Base-by-base conservation (phyloP, 2,888 invertebrate species). In the Uloborus plumipes region DNA sequence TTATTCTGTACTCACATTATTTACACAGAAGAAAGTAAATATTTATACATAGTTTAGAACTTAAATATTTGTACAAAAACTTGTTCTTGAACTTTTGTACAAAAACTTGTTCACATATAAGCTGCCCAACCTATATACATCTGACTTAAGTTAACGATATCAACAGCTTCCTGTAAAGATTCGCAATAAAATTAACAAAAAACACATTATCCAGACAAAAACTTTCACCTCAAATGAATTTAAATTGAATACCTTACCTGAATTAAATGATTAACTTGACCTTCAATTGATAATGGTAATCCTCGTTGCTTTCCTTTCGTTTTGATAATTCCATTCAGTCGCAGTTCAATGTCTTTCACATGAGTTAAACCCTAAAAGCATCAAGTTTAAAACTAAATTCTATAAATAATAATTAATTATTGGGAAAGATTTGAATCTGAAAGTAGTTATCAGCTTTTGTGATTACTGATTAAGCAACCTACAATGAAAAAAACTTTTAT, bases 101-200 rank as follows among this genome's bases (percentile, higher is more conserved):
- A n/a, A n/a, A n/a, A n/a, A n/a, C 4, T 31, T 11, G 70, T 59
- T 91, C 90, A 96, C 87, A 96, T 89, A 88, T 93, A 97, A 2
- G 98, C 93, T 55, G 95, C 95, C 99, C 99, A 99, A 13, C 99
- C 99, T 72, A 95, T 92, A 88, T 96, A 99, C 99, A 99, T 99
- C 89, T 95, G 94, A 86, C 95, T 94, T 16, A 99, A 91, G 89
- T 97, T 96, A 87, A 94, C 93, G 71, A 95, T 90, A 89, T 93
- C 94, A 18, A 94, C 96, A 0, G 99, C 97, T 90, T 98, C 96
- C 77, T 89, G 87, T 26, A 87, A 86, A 20, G 22, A 59, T 20
- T 6, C 2, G 6, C 18, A 59, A 22, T 13, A 59, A 13, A 22
- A 59, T 55, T 6, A 55, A 55, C 9, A 55, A 55, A 3, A 55